Conservation (phyloP, 2,113 vertebrate species). For the Coregonus clupeaformis region DNA sequence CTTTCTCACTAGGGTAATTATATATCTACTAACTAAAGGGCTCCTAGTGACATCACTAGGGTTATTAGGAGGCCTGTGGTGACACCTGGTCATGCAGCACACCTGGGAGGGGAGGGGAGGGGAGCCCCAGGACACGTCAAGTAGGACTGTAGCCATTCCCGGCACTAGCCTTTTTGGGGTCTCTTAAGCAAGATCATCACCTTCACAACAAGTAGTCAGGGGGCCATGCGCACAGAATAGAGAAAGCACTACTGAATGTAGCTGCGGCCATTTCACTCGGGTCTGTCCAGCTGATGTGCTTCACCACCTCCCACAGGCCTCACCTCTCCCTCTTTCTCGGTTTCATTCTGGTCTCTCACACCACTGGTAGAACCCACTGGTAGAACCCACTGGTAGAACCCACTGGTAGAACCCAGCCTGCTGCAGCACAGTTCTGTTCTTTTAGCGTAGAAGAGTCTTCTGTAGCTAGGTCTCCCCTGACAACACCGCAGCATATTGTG, state of each 20-base stretch:
- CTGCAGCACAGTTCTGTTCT: conserved; percentile 13
- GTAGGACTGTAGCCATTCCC: conserved; percentile 44
- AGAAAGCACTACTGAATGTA: no score
- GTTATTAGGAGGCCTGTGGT: no score
- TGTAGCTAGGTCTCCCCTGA: conserved; percentile 53
- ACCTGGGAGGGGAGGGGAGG: no score
- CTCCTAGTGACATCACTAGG: no score
- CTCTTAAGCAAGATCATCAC: neutral
- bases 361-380: conserved; percentile 9
- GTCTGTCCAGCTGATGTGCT: no score
- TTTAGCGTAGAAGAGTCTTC: neutral
- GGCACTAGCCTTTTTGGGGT: neutral
- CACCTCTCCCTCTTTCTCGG: neutral
- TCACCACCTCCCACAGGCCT: neutral
- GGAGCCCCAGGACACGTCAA: conserved; percentile 28
- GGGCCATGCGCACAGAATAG: no score
- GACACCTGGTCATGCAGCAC: no score
- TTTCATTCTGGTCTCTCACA: conserved; percentile 31
- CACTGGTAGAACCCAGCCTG: neutral
- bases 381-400: conserved; percentile 20
- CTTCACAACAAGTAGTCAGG: neutral
- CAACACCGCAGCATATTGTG: conserved; percentile 59
- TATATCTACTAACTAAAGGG: no score
- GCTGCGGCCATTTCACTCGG: no score
- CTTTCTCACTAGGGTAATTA: no score